phyloP scores from a whole-genome alignment of 2,797 vertebrate genomes.

The Pangasius krempfi region DNA sequence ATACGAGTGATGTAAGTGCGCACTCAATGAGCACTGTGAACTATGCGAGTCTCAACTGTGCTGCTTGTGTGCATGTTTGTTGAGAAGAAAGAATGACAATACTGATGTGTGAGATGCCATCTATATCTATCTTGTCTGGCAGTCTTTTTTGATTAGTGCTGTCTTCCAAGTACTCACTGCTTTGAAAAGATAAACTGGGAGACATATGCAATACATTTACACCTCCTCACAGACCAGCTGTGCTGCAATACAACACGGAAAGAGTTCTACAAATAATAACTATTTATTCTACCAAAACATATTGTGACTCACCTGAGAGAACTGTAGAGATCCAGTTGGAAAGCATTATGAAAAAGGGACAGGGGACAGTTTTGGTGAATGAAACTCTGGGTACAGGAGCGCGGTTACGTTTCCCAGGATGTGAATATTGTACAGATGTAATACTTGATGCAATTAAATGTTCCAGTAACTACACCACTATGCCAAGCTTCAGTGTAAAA shows the following conservation, averaged over 20 bases:
- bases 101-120: neutral
- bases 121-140: neutral
- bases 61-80: neutral
- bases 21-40: neutral
- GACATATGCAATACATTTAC: neutral
- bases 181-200: neutral
- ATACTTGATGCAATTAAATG: neutral
- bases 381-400: neutral
- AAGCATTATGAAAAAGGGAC: conserved; percentile 43
- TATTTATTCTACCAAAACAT: neutral
- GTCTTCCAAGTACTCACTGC: neutral
- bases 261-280: neutral
- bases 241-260: neutral
- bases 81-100: neutral
- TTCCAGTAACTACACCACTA: neutral
- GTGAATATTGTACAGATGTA: neutral
- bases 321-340: conserved; percentile 64
- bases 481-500: neutral
- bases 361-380: conserved; percentile 52
- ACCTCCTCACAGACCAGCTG: neutral
- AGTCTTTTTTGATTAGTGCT: neutral
- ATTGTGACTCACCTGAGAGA: conserved; percentile 74
- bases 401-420: neutral
- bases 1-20: too few species aligned
- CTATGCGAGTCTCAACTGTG: neutral